These are phyloP conservation scores for Heterotis niloticus DNA, from an alignment of 2,113 vertebrate genomes.

Conservation along the genomic window DNA sequence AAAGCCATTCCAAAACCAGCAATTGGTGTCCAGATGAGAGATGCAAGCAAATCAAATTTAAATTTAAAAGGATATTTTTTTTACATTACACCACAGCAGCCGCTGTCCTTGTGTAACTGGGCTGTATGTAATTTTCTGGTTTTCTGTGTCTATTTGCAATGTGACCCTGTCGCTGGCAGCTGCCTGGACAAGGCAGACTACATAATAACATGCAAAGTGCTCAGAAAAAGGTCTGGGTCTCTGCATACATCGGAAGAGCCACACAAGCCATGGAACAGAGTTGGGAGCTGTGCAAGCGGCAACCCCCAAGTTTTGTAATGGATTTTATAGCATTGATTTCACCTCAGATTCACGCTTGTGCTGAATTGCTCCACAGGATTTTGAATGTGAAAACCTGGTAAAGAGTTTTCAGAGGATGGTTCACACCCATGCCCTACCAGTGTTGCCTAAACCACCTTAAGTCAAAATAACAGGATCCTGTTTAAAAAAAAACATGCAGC, in stretches of 20 bases:
- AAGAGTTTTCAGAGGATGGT: slow-evolving; percentile 37
- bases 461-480: slow-evolving; percentile 35
- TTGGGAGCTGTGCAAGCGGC: neutral
- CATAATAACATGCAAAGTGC: neutral
- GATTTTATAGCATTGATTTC: slow-evolving; percentile 24
- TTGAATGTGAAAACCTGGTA: slow-evolving; percentile 33
- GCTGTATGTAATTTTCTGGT: neutral
- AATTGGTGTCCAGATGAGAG: neutral
- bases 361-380: slow-evolving; percentile 39
- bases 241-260: too few species aligned
- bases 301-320: neutral
- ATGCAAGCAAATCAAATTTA: neutral
- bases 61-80: neutral
- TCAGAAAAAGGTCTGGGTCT: neutral
- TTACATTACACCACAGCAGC: neutral
- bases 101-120: neutral
- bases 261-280: neutral
- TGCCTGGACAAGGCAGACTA: neutral
- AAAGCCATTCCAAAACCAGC: too few species aligned
- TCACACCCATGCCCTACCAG: slow-evolving; percentile 21
- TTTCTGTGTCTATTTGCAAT: neutral
- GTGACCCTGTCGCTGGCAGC: too few species aligned
- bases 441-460: slow-evolving; percentile 19
- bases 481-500: slow-evolving; percentile 35
- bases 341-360: slow-evolving; percentile 39